Evolutionary conservation across 2,797 vertebrate species (phyloP), one percentile per base, ranked within the genome.

Genomic region (Rhynchotus rufescens): DNA sequence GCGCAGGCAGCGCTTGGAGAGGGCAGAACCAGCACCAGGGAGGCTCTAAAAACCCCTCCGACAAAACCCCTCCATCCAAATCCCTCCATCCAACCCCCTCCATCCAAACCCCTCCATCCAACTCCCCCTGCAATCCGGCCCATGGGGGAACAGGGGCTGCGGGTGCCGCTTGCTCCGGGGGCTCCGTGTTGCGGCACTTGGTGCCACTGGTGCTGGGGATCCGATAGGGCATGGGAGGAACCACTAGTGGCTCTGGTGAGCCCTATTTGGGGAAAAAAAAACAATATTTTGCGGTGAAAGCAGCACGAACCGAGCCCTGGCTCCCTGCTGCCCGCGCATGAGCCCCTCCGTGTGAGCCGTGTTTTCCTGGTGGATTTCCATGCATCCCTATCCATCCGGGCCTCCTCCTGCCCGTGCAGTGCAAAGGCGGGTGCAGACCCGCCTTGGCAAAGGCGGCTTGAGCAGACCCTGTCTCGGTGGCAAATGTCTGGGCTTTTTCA

Each of bases 331-430:
- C 3, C 61, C 21, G 62, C 0, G 0, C 8, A 11, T 0, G 10
- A 54, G 52, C 51, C 51, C 20, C 25, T 52, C 25, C 4, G 51
- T 8, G 47, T 9, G 45, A 45, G 45, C 47, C 22, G 11, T 0
- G 0, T n/a, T 76, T 83, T 82, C n/a, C 21, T 30, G 8, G 0
- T 10, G 30, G 60, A 4, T 26, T 17, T 60, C 38, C 73, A 8
- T 12, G 67, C 73, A 16, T 10, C 2, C 25, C 7, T 15, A 1
- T 26, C 30, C 86, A 49, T 6, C 56, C 23, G 2, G 1, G 75
- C 5, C 4, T 2, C 12, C 16, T 1, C 13, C 0, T 57, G 38
- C 54, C 57, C 12, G 13, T 0, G 0, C 16, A 71, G 62, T 17
- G 1, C n/a, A n/a, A n/a, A n/a, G n/a, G n/a, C n/a, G n/a, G n/a